Evolutionary conservation across 2,888 invertebrate species (phyloP), one percentile per base, ranked within the genome.

Genomic region (Ophonus ardosiacus): DNA sequence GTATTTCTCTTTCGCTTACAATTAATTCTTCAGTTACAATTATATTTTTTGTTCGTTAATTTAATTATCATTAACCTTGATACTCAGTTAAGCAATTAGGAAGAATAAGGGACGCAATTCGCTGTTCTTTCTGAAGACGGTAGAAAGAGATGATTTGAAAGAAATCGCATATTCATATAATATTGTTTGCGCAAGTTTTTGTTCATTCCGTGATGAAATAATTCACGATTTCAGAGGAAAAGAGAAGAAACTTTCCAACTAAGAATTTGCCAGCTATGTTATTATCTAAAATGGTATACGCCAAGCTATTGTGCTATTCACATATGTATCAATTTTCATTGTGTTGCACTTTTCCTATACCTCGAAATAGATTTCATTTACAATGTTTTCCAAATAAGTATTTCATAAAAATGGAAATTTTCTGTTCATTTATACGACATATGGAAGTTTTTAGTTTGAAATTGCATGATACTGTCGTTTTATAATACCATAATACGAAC

Each of bases 131-230:
- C 10, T n/a, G n/a, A 65, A 59, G 21, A 24, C 40, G 68, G 40
- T 51, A 74, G 40, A 74, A 68, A 7, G 8, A 74, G 40, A 17
- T 43, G 43, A 18, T 74, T 74, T 43, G 43, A 74, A 43, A 43
- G 71, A 74, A 74, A 74, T 43, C 78, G n/a, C 57, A 56, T 78
- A 78, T 15, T 51, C 51, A 56, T 21, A 31, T 78, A 57, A 78
- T 57, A 78, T 57, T 6, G 24, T 78, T 78, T 78, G 78, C 78
- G 78, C 31, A 78, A 78, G 57, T 56, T 78, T 57, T 78, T 57
- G 56, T 56, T 57, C 56, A 78, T 17, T n/a, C 15, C 56, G 13
- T 78, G 78, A 40, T 78, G 78, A 78, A 78, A 57, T 78, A 78
- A 57, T 78, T 78, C 56, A 56, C 57, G 24, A 57, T 78, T 78